Conservation (phyloP, 2,113 vertebrate species). For the Microcebus lehilahytsara region DNA sequence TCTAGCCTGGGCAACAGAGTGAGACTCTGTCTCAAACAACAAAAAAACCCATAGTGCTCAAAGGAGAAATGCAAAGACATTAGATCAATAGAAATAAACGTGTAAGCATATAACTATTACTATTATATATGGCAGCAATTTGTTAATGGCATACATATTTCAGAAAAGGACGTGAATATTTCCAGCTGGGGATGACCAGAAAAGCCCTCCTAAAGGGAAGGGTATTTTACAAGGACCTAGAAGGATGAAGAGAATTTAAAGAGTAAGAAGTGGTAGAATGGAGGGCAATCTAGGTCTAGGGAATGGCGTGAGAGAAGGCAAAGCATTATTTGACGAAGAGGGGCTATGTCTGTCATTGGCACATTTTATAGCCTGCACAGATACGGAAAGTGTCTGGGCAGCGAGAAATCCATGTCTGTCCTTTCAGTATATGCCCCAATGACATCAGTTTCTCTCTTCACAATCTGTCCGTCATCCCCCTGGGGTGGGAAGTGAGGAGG, state of each 20-base stretch:
- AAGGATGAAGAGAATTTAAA: neutral
- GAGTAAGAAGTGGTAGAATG: neutral
- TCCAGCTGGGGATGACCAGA: neutral
- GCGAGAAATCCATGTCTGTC: neutral
- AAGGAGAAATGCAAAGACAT: neutral
- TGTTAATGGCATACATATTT: neutral
- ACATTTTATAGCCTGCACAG: neutral
- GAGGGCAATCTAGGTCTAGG: neutral
- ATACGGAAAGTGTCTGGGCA: neutral
- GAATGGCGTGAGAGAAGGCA: neutral
- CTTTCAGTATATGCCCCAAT: neutral
- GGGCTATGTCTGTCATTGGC: neutral
- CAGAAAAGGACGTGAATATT: neutral
- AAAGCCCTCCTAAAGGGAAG: neutral
- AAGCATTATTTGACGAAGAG: neutral
- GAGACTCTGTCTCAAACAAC: too few species aligned
- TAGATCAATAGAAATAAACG: neutral
- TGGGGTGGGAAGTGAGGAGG: slow-evolving; percentile 17
- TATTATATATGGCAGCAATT: neutral
- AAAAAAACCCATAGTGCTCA: neutral
- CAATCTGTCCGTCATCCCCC: neutral
- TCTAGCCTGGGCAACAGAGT: too few species aligned
- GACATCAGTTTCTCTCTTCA: slow-evolving; percentile 32
- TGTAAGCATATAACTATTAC: neutral
- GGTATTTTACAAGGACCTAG: neutral